Base-by-base conservation (phyloP, 2,797 vertebrate genomes). In the Spinus pinus region DNA sequence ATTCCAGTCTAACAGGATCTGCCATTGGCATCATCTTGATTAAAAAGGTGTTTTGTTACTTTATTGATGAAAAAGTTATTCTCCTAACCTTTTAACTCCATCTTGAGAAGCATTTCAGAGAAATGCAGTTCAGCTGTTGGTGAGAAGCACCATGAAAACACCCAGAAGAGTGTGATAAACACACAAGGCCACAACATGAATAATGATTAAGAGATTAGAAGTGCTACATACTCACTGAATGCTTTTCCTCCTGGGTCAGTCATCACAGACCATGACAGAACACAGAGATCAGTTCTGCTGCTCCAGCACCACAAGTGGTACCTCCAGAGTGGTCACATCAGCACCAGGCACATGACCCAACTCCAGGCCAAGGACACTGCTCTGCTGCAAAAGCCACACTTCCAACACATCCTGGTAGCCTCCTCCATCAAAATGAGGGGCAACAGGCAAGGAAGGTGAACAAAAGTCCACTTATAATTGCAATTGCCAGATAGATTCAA, bases 161-260 rank as follows among this genome's bases (percentile, higher is more conserved):
- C 18, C 22, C 70, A 46, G 54, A 65, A 46, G 47, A 58, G 28
- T 4, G 15, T 65, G 16, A 54, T 51, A 65, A 85, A 53, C 66
- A 60, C 6, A 56, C 8, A 14, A 37, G 21, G 66, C 62, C 28
- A 62, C 3, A 21, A 71, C 0, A 0, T 30, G 66, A 86, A 39
- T 24, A 11, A 56, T 3, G 9, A 60, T 28, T 35, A 41, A 30
- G 37, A 81, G 56, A 31, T 1, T 66, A 56, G 0, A 21, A 62
- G 28, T 1, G 5, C 54, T 47, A 31, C 8, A 0, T 10, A 27
- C 23, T 56, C 53, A 35, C 37, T 7, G 62, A 71, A 53, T 3
- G 3, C 49, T 60, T 30, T 44, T 37, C 42, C 47, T 31, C 62
- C 65, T 7, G 21, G 31, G 33, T 54, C 54, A 88, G 47, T 42